Conservation (phyloP, 2,113 vertebrate genomes). For the Istiophorus platypterus region DNA sequence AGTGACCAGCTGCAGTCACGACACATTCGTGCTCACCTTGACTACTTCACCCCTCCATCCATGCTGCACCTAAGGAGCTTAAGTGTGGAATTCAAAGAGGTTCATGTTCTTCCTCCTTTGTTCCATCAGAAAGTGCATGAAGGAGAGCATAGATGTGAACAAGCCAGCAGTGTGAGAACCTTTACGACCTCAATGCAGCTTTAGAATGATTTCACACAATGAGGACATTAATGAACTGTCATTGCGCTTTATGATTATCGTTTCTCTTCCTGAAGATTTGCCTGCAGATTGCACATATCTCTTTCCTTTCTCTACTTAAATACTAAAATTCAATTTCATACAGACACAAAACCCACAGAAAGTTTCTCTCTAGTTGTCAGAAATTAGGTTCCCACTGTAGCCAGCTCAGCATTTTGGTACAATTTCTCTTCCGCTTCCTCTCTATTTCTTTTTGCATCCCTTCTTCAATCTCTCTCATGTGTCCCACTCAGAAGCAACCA, state of each 20-base stretch:
- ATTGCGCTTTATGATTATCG: conserved; percentile 19
- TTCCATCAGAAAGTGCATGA: neutral
- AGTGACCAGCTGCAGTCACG: conserved; percentile 22
- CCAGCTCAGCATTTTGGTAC: conserved; percentile 28
- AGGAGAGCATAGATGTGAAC: neutral
- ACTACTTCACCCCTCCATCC: conserved; percentile 3
- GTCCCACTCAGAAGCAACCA: conserved; percentile 61
- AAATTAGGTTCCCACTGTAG: conserved; percentile 8
- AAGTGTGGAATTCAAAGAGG: conserved; percentile 3
- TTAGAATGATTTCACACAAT: conserved; percentile 16
- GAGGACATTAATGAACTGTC: conserved; percentile 15
- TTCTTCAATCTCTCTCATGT: conserved; percentile 1
- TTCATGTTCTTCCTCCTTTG: conserved; percentile 11
- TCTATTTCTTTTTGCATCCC: neutral
- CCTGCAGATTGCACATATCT: neutral
- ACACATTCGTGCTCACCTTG: conserved; percentile 12
- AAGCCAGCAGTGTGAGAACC: neutral
- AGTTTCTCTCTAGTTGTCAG: conserved; percentile 8
- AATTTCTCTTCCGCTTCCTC: conserved; percentile 20
- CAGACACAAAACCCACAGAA: neutral
- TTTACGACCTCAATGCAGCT: neutral
- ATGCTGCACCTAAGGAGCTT: neutral
- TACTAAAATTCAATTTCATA: conserved; percentile 10
- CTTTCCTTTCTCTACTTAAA: neutral
- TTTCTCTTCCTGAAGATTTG: neutral